These are phyloP conservation scores for Siderastrea radians DNA, from an alignment of 92 coral and sea anemone species.

Conservation along the genomic window DNA sequence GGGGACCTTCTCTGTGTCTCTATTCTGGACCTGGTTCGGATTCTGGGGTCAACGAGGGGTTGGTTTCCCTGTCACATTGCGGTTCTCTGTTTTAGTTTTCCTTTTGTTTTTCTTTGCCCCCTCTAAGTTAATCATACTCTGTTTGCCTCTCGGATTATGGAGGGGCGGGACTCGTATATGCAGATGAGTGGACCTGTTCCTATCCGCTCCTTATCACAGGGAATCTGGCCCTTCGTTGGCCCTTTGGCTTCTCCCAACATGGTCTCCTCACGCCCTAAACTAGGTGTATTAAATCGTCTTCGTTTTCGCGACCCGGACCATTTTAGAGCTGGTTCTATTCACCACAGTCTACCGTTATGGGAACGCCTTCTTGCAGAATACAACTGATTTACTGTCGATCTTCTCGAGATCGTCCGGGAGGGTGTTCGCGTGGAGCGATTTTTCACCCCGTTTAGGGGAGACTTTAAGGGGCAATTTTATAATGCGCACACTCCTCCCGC, in stretches of 20 bases:
- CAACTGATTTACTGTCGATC: background rate
- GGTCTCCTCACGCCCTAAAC: constrained; percentile 5
- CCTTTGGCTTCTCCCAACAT: constrained; percentile 35
- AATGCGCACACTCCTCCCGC: constrained; percentile 23
- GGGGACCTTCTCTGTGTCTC: constrained; percentile 50
- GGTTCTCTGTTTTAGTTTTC: no score
- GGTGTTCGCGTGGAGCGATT: constrained; percentile 31
- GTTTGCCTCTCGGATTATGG: constrained; percentile 4
- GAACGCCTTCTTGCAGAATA: constrained; percentile 3
- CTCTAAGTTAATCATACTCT: background rate
- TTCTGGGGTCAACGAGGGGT: constrained; percentile 49
- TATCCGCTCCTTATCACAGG: background rate
- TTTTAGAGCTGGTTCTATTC: constrained; percentile 20
- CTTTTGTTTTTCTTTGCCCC: background rate
- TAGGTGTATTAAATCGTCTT: background rate
- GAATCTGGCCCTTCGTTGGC: constrained; percentile 48
- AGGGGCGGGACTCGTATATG: background rate
- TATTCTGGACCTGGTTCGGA: constrained; percentile 21
- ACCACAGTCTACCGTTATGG: constrained; percentile 12
- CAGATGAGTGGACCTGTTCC: background rate
- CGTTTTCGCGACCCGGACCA: constrained; percentile 13
- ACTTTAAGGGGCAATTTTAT: constrained; percentile 37
- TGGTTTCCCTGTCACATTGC: constrained; percentile 5
- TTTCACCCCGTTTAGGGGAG: constrained; percentile 42
- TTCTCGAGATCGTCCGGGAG: constrained; percentile 28